Base-by-base conservation (phyloP, 2,888 invertebrate genomes). In the Spodoptera exigua region DNA sequence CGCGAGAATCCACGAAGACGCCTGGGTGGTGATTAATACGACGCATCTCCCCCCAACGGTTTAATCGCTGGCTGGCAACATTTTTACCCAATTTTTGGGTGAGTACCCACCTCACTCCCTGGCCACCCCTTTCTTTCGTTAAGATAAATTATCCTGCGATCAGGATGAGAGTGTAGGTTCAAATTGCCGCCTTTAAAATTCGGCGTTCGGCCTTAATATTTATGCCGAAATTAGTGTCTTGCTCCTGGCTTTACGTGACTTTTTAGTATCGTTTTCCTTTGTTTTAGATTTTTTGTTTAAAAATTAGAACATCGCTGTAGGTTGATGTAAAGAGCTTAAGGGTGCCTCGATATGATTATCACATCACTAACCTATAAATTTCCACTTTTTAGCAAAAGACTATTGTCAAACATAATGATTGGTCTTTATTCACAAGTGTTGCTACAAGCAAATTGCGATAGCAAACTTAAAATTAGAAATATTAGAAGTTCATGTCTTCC, bases 1-100 rank as follows among this genome's bases (percentile, higher is more conserved):
- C 85, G 81, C 84, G 86, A 86, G 87, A 76, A 91, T 91, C 90
- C 83, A 87, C 88, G 85, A 91, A 93, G 93, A 91, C 90, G 89
- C 89, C 79, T 78, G 93, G 93, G 93, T 89, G 93, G 94, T 94
- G 94, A 94, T 94, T 94, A 94, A 93, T 94, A 93, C 92, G 90
- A 93, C 94, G 94, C 92, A 93, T 93, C 94, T 91, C 93, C 93
- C 49, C 93, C 86, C 90, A 84, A 92, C 90, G 91, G 91, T 93
- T 94, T 94, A 94, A 93, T 93, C 93, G 94, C 87, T 93, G 81
- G 92, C 92, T 92, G 92, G 93, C 91, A 93, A 93, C 94, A 94
- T 94, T 94, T 94, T 94, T 94, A 93, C 93, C 92, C 94, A 93
- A 94, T 94, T 94, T 94, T 94, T 93, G 93, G 91, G 90, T 52